Evolutionary conservation across 2,797 vertebrate genomes (phyloP).

Genomic region (Lacerta viridis): DNA sequence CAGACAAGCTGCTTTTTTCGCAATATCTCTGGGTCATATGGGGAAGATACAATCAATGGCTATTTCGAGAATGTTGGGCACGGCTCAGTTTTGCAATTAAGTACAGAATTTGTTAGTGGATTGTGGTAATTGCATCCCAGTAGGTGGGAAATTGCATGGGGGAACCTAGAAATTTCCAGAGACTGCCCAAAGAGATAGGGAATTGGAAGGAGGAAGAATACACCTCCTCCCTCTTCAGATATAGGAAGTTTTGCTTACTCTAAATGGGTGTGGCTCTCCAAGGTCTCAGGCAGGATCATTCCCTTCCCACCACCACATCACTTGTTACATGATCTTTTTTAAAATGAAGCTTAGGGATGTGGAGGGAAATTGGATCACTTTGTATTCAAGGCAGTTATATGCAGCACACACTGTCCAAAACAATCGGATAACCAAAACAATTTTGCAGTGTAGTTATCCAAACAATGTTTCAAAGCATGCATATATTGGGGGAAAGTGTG

Average conservation of each 20-base stretch:
- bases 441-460: too few species aligned
- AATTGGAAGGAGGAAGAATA: too few species aligned
- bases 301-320: too few species aligned
- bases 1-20: neutral
- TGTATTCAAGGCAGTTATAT: too few species aligned
- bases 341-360: too few species aligned
- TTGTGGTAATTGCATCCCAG: neutral
- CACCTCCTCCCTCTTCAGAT: neutral
- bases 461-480: too few species aligned
- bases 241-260: neutral
- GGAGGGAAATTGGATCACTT: too few species aligned
- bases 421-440: too few species aligned
- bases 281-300: neutral
- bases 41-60: neutral
- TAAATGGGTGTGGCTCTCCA: neutral
- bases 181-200: neutral
- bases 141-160: neutral
- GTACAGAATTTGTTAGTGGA: constrained; percentile 1
- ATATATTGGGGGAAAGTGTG: too few species aligned
- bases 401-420: too few species aligned
- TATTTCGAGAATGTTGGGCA: neutral
- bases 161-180: neutral
- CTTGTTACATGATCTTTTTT: neutral
- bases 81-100: constrained; percentile 9
- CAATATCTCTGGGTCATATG: neutral